Conservation (phyloP, 2,113 vertebrate genomes). For the Nibea albiflora region DNA sequence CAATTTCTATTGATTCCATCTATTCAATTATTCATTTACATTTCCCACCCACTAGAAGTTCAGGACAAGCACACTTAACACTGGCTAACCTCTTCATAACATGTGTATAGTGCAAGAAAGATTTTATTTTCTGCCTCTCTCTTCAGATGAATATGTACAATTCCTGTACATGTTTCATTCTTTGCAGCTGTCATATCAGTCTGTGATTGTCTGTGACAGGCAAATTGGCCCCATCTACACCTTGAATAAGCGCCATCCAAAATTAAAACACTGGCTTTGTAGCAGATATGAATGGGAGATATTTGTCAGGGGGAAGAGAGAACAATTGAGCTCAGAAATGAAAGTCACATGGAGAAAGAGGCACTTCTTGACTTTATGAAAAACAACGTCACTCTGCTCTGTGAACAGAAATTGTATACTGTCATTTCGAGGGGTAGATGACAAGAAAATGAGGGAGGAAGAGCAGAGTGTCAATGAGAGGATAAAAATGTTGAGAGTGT, state of each 20-base stretch:
- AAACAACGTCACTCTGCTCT: slow-evolving; percentile 17
- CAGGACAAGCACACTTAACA: neutral
- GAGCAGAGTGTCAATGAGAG: neutral
- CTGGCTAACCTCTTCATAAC: neutral
- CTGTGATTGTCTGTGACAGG: slow-evolving; percentile 31
- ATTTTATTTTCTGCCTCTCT: neutral
- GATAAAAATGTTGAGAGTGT: neutral
- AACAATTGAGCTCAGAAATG: slow-evolving; percentile 16
- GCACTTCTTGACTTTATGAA: slow-evolving; percentile 7
- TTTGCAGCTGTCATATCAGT: slow-evolving; percentile 10
- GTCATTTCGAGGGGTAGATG: slow-evolving; percentile 10
- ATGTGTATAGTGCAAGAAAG: neutral
- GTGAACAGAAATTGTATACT: slow-evolving; percentile 20
- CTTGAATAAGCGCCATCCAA: slow-evolving; percentile 17
- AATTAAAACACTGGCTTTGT: slow-evolving; percentile 35
- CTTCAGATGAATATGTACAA: neutral
- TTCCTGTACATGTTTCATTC: neutral
- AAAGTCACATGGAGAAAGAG: slow-evolving; percentile 23
- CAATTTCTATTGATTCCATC: neutral
- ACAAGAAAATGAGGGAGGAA: slow-evolving; percentile 6
- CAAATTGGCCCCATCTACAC: slow-evolving; percentile 45
- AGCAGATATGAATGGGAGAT: slow-evolving; percentile 5
- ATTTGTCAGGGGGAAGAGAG: neutral
- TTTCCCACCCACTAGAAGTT: neutral
- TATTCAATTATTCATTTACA: neutral